phyloP scores from a whole-genome alignment of 2,797 vertebrate genomes.

The Cephalopachus bancanus region DNA sequence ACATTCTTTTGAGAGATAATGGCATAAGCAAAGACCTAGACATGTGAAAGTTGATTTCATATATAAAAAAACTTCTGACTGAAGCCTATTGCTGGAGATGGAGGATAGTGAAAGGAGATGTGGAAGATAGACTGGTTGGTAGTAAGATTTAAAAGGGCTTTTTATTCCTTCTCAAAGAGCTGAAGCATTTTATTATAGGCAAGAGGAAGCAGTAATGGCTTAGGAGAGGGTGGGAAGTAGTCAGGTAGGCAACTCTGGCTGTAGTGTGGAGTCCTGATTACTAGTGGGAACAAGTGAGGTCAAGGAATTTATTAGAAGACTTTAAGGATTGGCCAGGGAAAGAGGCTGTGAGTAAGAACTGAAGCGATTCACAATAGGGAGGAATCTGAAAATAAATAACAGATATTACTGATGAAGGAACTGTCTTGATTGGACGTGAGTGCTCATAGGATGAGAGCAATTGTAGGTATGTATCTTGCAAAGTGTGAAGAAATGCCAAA shows the following conservation, averaged over 20 bases:
- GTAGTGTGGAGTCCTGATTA: not conserved
- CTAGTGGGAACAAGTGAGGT: not conserved
- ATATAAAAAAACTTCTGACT: not conserved
- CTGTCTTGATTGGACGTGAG: not conserved
- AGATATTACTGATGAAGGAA: not conserved
- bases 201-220: not conserved
- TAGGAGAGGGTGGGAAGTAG: not conserved
- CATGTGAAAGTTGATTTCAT: not conserved
- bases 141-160: not conserved
- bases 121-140: not conserved
- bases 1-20: not conserved
- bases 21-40: not conserved
- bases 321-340: not conserved
- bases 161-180: slow-evolving; percentile 28
- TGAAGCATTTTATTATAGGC: not conserved
- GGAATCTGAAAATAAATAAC: slow-evolving; percentile 7
- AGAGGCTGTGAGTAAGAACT: not conserved
- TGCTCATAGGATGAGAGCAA: not conserved
- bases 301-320: not conserved
- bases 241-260: not conserved
- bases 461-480: not conserved
- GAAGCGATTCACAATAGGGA: not conserved
- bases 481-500: not conserved
- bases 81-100: not conserved
- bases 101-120: not conserved